Conservation (phyloP, 2,888 invertebrate species). For the Panorpa germanica region DNA sequence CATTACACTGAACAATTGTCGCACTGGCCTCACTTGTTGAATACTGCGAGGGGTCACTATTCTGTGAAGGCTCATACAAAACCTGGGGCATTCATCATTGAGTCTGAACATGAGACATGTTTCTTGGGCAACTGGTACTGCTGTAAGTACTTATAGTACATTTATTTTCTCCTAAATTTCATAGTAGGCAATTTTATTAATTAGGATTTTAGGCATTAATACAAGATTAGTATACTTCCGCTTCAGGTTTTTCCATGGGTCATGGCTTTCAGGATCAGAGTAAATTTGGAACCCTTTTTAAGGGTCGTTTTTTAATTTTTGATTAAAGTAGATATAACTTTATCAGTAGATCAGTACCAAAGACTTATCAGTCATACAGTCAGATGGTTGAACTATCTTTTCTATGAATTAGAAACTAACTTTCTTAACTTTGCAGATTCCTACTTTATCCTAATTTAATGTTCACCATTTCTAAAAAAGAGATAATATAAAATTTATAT, state of each 20-base stretch:
- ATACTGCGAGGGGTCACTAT: slow-evolving; percentile 35
- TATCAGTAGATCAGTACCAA: too few species aligned
- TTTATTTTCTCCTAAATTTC: too few species aligned
- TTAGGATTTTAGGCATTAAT: too few species aligned
- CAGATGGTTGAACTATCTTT: slow-evolving; percentile 6
- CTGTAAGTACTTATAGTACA: slow-evolving; percentile 30
- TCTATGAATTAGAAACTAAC: slow-evolving; percentile 1
- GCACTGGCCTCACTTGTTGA: slow-evolving; percentile 39
- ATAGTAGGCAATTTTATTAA: too few species aligned
- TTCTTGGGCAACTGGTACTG: slow-evolving; percentile 34
- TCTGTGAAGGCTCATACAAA: slow-evolving; percentile 30
- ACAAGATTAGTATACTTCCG: too few species aligned
- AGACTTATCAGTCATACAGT: too few species aligned
- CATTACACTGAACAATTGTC: slow-evolving; percentile 42
- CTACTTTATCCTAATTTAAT: background rate
- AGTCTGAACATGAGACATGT: slow-evolving; percentile 43
- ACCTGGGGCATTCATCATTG: slow-evolving; percentile 30
- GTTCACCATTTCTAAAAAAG: background rate
- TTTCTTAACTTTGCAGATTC: background rate
- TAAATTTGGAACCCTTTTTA: too few species aligned
- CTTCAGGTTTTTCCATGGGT: too few species aligned
- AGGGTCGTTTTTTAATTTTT: too few species aligned
- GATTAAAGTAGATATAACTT: too few species aligned
- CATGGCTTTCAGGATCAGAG: too few species aligned
- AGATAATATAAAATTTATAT: slow-evolving; percentile 7